phyloP scores from a whole-genome alignment of 1,140 invertebrate genomes.

The Bombus polaris region DNA sequence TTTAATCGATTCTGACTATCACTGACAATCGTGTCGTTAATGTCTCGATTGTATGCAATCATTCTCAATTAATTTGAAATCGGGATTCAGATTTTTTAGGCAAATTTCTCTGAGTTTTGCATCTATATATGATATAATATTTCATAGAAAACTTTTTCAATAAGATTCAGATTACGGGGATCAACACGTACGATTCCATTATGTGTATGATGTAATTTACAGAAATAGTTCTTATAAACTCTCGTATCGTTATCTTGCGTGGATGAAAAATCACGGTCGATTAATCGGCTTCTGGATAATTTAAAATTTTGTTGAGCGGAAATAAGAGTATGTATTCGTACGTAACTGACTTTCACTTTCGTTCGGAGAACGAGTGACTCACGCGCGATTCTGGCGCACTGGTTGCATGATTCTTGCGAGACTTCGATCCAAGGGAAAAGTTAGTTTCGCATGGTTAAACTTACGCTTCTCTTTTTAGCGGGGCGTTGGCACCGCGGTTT shows the following conservation, averaged over 20 bases:
- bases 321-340: not conserved
- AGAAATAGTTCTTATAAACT: not conserved
- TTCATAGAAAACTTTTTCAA: not conserved
- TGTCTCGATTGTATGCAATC: no score
- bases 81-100: no score
- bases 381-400: no score
- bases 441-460: not conserved
- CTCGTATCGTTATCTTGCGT: not conserved
- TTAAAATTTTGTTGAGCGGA: not conserved
- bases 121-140: no score
- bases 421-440: not conserved
- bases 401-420: not conserved
- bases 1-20: no score
- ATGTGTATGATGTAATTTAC: no score
- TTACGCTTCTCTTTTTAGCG: not conserved
- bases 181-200: not conserved
- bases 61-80: not conserved
- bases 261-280: not conserved
- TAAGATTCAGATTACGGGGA: not conserved
- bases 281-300: not conserved
- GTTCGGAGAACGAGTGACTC: not conserved
- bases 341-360: slow-evolving; percentile 10
- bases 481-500: not conserved
- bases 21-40: no score
- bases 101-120: not conserved